Evolutionary conservation across 1,140 invertebrate genomes (phyloP).

Genomic region (Diachasmimorpha longicaudata): DNA sequence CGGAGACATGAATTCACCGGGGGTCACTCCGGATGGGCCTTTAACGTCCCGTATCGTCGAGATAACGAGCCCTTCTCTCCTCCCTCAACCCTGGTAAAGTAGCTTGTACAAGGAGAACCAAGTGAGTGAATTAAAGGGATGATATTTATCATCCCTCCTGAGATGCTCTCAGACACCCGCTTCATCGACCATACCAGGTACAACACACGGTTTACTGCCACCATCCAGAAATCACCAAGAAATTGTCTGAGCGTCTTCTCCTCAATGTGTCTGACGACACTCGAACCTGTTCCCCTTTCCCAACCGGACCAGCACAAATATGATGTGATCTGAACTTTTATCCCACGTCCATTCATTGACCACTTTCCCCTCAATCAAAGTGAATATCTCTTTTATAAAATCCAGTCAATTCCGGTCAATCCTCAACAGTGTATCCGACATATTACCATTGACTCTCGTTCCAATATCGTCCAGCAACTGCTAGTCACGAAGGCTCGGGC

Average conservation of each 20-base stretch:
- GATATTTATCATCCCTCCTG: neutral
- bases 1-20: conserved; percentile 1
- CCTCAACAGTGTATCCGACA: neutral
- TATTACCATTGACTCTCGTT: too few relatives aligned
- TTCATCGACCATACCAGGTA: neutral
- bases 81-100: neutral
- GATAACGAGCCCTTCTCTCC: neutral
- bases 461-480: neutral
- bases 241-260: neutral
- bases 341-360: too few relatives aligned
- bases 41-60: conserved; percentile 4
- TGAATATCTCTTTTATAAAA: too few relatives aligned
- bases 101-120: neutral
- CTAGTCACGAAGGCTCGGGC: neutral
- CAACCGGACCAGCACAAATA: too few relatives aligned
- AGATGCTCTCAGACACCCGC: neutral
- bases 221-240: neutral
- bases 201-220: neutral
- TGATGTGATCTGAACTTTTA: too few relatives aligned
- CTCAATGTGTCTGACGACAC: neutral
- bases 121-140: neutral
- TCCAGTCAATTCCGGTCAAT: too few relatives aligned
- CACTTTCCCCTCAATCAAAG: too few relatives aligned
- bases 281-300: too few relatives aligned
- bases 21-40: conserved; percentile 1